Evolutionary conservation across 2,113 vertebrate species (phyloP), one percentile per base, ranked within the genome.

Genomic region (Turdus rufiventris): DNA sequence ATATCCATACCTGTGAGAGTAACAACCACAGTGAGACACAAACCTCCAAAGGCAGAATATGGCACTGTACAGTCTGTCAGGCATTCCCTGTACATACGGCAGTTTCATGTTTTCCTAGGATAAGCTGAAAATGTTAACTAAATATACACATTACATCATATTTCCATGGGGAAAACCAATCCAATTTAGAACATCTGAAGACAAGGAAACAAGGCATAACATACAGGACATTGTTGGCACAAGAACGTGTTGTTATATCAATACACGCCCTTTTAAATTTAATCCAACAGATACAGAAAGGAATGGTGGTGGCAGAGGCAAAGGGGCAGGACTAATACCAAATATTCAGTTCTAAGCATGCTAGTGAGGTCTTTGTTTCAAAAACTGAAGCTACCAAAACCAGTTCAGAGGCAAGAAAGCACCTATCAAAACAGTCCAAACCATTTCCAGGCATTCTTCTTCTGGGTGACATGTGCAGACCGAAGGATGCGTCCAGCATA

Each of bases 381-480:
- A 75, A 82, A 94, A 43, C 28, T 62, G 78, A 83, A 94, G 89
- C 60, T 86, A 76, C 54, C 56, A 72, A 91, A 93, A 78, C 65
- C 66, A 85, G 80, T 92, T 56, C 91, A 66, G 91, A 76, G 87
- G 91, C 94, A 71, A 70, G 74, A 96, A 78, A 56, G 28, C 81
- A 73, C 48, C 90, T 57, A 57, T 63, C 47, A 58, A 95, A 93
- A 84, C 66, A 56, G 85, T 94, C 94, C 96, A 76, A 88, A 42
- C 11, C 67, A 71, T 88, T 96, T 97, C 95, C 96, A 96, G 96
- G 96, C 85, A 57, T 91, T 80, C 20, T 92, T 96, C 93, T 36
- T 75, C 65, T 57, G 81, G 65, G 96, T 95, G 95, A 93, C 85
- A 61, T 18, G 43, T 14, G 93, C 88, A 95, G 96, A 78, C 88